Evolutionary conservation across 2,797 vertebrate species (phyloP), one percentile per base, ranked within the genome.

Genomic region (Typhlichthys eigenmanni): DNA sequence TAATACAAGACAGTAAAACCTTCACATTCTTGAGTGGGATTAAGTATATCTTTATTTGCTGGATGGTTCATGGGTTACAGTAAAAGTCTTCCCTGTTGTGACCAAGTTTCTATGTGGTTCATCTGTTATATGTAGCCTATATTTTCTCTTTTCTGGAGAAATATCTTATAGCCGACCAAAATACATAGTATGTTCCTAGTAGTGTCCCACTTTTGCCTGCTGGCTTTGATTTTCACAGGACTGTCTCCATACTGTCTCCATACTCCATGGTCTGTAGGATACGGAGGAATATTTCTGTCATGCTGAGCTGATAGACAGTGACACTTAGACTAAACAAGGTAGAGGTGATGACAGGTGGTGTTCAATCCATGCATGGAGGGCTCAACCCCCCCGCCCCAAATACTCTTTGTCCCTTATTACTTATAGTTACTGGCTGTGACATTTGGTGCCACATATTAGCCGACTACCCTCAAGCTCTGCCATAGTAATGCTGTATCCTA

Each of bases 251-350:
- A 60, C 45, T 29, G 24, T 29, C 24, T 29, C 24, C 24, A 29
- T 4, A 29, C 24, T 29, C 32, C 65, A 58, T 61, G 60, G 74
- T 72, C 71, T 48, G 13, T 11, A n/a, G 60, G 50, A 58, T 60
- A 73, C 68, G 60, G 29, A 66, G 17, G 66, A 72, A 75, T 69
- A 72, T 77, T 79, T 69, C 17, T 72, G 66, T 74, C 19, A 70
- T 16, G 60, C 69, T 66, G 75, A 85, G 76, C 76, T 87, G 86
- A 91, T 87, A 75, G 86, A 87, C 79, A 80, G 60, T 84, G 86
- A 87, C 86, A 80, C 73, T 78, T 60, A 89, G 88, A 90, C 87
- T 90, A 91, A 91, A 89, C 87, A 91, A 75, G 79, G 78, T 68
- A 16, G 75, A 79, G 68, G 78, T 72, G 88, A 78, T 87, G 85